phyloP scores from a whole-genome alignment of 64 coral and sea anemone genomes.

The Actinia tenebrosa region DNA sequence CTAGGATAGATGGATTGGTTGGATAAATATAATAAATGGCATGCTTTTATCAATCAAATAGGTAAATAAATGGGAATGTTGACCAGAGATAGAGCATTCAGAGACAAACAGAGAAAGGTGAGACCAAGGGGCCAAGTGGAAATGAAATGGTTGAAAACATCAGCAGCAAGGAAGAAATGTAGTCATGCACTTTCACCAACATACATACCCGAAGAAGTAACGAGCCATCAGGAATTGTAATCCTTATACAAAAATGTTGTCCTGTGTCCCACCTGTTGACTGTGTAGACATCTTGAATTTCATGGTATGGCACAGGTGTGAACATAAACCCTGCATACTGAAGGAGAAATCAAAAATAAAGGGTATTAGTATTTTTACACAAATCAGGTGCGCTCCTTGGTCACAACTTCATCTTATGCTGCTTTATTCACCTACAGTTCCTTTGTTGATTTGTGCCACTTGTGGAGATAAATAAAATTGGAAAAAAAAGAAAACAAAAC shows the following conservation, averaged over 20 bases:
- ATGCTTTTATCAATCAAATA: too few species aligned
- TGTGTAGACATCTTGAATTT: constrained; percentile 90
- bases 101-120: background rate
- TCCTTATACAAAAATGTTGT: constrained; percentile 94
- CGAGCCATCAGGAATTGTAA: constrained; percentile 89
- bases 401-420: too few species aligned
- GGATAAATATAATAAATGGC: too few species aligned
- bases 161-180: background rate
- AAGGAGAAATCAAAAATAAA: constrained; percentile 10
- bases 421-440: too few species aligned
- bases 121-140: background rate
- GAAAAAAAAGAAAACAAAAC: too few species aligned
- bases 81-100: background rate
- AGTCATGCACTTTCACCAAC: background rate
- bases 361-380: too few species aligned
- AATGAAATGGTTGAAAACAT: background rate
- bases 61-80: background rate
- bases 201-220: constrained; percentile 71
- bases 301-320: constrained; percentile 82
- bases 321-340: constrained; percentile 87
- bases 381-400: too few species aligned
- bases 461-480: too few species aligned
- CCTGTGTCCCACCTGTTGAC: constrained; percentile 97
- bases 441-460: too few species aligned
- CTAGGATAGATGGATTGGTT: too few species aligned